Evolutionary conservation across 2,888 invertebrate genomes (phyloP).

Genomic region (Cataglyphis rosenhaueri): DNA sequence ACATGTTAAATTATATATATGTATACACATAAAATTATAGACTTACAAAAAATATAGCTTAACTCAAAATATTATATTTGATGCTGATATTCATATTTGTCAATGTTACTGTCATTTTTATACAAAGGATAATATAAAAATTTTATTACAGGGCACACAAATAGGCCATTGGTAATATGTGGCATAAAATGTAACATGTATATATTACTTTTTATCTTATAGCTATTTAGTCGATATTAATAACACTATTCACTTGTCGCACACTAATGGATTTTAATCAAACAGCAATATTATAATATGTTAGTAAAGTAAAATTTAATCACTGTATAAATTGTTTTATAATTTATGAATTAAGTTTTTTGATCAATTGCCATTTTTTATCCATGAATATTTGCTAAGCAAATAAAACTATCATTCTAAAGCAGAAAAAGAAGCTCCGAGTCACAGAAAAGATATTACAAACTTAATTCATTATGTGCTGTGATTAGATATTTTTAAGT

Average conservation of each 20-base stretch:
- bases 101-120: conserved; percentile 31
- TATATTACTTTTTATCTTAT: conserved; percentile 35
- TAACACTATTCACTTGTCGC: conserved; percentile 22
- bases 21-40: conserved; percentile 13
- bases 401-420: conserved; percentile 52
- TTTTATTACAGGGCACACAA: conserved; percentile 4
- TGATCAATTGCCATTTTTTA: conserved; percentile 36
- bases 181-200: conserved; percentile 18
- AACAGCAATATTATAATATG: conserved; percentile 42
- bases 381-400: not conserved
- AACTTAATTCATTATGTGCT: conserved; percentile 72
- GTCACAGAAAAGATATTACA: conserved; percentile 55
- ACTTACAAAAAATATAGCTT: not conserved
- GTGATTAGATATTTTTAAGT: conserved; percentile 72
- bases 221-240: conserved; percentile 28
- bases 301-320: conserved; percentile 23
- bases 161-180: conserved; percentile 2
- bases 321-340: conserved; percentile 20
- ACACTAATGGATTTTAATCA: conserved; percentile 46
- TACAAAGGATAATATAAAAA: not conserved
- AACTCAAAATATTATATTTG: conserved; percentile 20
- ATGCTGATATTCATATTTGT: conserved; percentile 15
- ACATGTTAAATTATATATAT: conserved; percentile 14
- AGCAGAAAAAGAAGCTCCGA: conserved; percentile 44
- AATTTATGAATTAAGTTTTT: conserved; percentile 51